Conservation (phyloP, 2,797 vertebrate genomes). For the Gouania willdenowi region DNA sequence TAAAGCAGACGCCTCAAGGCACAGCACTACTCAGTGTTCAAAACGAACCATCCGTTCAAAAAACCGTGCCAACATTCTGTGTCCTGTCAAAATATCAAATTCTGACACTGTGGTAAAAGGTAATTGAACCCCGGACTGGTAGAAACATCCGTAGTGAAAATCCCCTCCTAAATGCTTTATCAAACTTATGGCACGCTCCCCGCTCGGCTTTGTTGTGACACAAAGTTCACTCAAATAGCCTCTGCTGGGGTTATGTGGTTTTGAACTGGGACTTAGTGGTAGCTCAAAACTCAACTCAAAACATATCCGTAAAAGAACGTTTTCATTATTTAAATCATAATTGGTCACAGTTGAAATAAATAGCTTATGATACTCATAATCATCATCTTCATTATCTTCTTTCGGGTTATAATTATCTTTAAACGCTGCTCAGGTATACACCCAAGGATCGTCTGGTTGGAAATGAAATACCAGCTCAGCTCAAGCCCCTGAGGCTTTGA, state of each 20-base stretch:
- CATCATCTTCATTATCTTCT: neutral
- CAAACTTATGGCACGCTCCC: slow-evolving; percentile 47
- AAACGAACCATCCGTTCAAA: slow-evolving; percentile 42
- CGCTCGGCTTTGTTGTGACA: slow-evolving; percentile 54
- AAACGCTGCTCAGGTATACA: slow-evolving; percentile 6
- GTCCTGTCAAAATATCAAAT: slow-evolving; percentile 62
- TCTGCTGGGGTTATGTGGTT: slow-evolving; percentile 15
- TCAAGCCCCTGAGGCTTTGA: slow-evolving; percentile 25
- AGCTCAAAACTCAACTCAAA: slow-evolving; percentile 24
- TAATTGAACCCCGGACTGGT: slow-evolving; percentile 65
- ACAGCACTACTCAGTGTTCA: slow-evolving; percentile 42
- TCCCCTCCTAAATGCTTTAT: slow-evolving; percentile 43
- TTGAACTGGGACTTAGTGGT: neutral
- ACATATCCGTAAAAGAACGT: slow-evolving; percentile 27
- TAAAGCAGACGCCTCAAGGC: slow-evolving; percentile 44
- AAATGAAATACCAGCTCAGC: slow-evolving; percentile 16
- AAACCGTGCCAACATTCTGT: slow-evolving; percentile 32
- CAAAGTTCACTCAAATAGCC: slow-evolving; percentile 40
- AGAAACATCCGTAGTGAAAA: slow-evolving; percentile 59
- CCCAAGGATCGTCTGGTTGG: slow-evolving; percentile 3
- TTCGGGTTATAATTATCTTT: neutral
- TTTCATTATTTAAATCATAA: slow-evolving; percentile 36
- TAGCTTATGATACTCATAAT: slow-evolving; percentile 24
- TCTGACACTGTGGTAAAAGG: slow-evolving; percentile 52
- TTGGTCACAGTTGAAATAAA: slow-evolving; percentile 38